A percentile compares a stretch with the other conserved stretches of the same genome.
phyloP scores from a whole-genome alignment of 2,888 invertebrate genomes.

The Blastobasis adustella region DNA sequence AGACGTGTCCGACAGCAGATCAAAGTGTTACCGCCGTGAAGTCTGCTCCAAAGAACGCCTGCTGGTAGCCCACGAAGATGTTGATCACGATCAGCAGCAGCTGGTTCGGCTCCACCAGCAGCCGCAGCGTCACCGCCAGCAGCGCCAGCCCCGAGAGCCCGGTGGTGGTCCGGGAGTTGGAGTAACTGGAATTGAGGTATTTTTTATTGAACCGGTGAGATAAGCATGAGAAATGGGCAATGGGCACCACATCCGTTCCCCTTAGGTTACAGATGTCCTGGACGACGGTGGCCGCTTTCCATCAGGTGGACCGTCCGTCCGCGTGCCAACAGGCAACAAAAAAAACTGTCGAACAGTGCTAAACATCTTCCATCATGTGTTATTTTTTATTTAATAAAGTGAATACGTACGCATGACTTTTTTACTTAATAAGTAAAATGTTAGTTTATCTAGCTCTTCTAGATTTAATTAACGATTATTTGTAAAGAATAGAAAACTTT shows the following conservation, averaged over 20 bases:
- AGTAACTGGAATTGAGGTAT: slow-evolving; percentile 42
- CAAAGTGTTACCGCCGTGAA: slow-evolving; percentile 57
- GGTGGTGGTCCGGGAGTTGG: slow-evolving; percentile 32
- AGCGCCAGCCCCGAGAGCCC: slow-evolving; percentile 55
- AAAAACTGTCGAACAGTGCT: no score
- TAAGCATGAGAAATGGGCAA: background rate
- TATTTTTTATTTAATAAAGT: no score
- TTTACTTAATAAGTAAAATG: no score
- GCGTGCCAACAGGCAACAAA: background rate
- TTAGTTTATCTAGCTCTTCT: no score
- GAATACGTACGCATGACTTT: no score
- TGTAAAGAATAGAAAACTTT: no score
- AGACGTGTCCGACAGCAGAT: background rate
- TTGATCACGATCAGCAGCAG: slow-evolving; percentile 78
- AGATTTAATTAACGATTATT: no score
- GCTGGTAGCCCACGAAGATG: slow-evolving; percentile 80
- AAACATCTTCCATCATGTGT: no score
- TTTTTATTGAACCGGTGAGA: background rate
- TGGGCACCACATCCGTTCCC: no score
- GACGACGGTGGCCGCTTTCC: no score
- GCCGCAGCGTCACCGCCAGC: slow-evolving; percentile 72
- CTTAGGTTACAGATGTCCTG: no score
- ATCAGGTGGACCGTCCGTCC: background rate
- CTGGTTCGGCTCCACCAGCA: slow-evolving; percentile 75
- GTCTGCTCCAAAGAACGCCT: slow-evolving; percentile 79